Conservation (phyloP, 2,113 vertebrate species). For the Zosterops hypoxanthus region DNA sequence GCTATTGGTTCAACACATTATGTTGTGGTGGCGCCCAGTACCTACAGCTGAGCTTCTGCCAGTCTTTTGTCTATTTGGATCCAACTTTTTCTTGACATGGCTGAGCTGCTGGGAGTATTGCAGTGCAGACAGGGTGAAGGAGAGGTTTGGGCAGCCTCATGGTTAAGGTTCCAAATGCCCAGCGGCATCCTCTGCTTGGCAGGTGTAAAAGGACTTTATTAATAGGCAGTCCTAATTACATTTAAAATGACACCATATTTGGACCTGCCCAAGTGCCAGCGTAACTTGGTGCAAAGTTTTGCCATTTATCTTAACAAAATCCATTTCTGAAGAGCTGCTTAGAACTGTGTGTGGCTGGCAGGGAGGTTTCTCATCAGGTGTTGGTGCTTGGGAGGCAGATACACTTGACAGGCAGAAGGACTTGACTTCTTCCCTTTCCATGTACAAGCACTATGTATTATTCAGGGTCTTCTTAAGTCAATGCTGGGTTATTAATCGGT, state of each 20-base stretch:
- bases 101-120: background rate
- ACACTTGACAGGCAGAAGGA: conserved; percentile 45
- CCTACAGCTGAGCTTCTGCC: background rate
- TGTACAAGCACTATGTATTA: conserved; percentile 62
- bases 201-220: background rate
- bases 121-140: background rate
- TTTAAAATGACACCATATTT: conserved; percentile 4
- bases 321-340: background rate
- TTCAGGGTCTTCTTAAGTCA: conserved; percentile 65
- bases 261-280: background rate
- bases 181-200: background rate
- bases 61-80: background rate
- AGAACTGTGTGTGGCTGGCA: background rate
- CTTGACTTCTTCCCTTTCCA: conserved; percentile 41
- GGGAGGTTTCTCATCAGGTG: background rate
- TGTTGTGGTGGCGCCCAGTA: background rate
- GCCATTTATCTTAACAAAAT: background rate
- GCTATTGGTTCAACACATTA: background rate
- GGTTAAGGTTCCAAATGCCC: background rate
- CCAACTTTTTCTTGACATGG: background rate
- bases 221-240: conserved; percentile 8
- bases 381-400: background rate
- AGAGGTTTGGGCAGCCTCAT: background rate
- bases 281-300: background rate
- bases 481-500: conserved; percentile 53